phyloP scores from a whole-genome alignment of 2,797 vertebrate genomes.

The Thamnophis elegans region DNA sequence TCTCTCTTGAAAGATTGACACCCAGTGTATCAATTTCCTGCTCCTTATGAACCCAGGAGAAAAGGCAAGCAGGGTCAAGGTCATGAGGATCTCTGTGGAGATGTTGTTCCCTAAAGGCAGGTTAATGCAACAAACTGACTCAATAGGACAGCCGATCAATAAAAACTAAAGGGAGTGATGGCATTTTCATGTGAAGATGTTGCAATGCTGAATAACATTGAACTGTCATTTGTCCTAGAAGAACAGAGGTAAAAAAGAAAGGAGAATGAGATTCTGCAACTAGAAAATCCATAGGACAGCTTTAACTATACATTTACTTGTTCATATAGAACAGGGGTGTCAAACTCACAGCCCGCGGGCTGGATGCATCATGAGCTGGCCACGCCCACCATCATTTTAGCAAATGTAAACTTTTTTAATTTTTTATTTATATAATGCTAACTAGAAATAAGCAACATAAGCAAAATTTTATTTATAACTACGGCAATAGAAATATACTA shows the following conservation, averaged over 20 bases:
- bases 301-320: not conserved
- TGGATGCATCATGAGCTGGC: no score
- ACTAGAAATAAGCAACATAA: no score
- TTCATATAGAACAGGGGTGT: not conserved
- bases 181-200: not conserved
- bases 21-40: not conserved
- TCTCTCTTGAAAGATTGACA: not conserved
- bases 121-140: not conserved
- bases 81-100: not conserved
- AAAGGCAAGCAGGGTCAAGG: not conserved
- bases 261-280: not conserved
- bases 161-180: not conserved
- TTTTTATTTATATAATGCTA: no score
- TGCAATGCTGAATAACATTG: not conserved
- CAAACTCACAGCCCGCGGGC: no score
- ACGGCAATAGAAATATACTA: not conserved
- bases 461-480: not conserved
- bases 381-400: no score
- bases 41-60: not conserved
- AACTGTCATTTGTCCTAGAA: not conserved
- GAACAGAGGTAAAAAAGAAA: not conserved
- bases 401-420: no score
- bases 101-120: not conserved
- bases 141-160: not conserved
- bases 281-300: not conserved